Base-by-base conservation (phyloP, 2,888 invertebrate genomes). In the Erebia epiphron region DNA sequence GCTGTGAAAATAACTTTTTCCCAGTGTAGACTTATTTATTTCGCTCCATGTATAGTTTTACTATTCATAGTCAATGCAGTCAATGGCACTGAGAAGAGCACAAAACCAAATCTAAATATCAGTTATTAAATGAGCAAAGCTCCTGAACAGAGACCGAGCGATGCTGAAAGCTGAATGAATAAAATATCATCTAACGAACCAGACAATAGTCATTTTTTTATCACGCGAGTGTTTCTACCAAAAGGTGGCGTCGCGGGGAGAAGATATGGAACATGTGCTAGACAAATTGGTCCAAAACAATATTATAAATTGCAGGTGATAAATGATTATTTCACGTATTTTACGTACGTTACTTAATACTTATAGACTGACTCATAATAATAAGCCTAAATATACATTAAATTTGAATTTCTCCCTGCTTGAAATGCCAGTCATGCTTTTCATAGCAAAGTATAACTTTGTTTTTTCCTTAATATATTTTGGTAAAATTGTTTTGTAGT, bases 141-240 rank as follows among this genome's bases (percentile, higher is more conserved):
- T 41, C 52, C 52, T 16, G 61, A 46, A 21, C 11, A 11, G 16
- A 35, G 11, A 43, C 9, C 43, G 18, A 56, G 16, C 16, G 54
- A 13, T 54, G 41, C 46, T 46, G 13, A 46, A 61, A 46, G 46
- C 46, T 65, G 52, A 65, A 65, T 65, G 65, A 56, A 65, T 56
- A 56, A 65, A 65, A 65, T 43, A 56, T 65, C 13, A 18, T 5
- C 65, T 56, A 61, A 13, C 18, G 54, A 56, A 65, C 13, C 54
- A 56, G 54, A 65, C 65, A 65, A 65, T 56, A 43, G 43, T 41
- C 10, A 54, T 65, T 52, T 52, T 46, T 65, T 65, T 65, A 43
- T 41, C 56, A 52, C 65, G 41, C n/a, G 35, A 13, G 65, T 18
- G 41, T 56, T 54, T 18, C 52, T 13, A 52, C 35, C 11, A 43